A percentile compares a stretch with the other conserved stretches of the same genome.
These are phyloP conservation scores for Drosophila nasuta DNA, from an alignment of 1,140 invertebrate genomes.

Conservation along the genomic window DNA sequence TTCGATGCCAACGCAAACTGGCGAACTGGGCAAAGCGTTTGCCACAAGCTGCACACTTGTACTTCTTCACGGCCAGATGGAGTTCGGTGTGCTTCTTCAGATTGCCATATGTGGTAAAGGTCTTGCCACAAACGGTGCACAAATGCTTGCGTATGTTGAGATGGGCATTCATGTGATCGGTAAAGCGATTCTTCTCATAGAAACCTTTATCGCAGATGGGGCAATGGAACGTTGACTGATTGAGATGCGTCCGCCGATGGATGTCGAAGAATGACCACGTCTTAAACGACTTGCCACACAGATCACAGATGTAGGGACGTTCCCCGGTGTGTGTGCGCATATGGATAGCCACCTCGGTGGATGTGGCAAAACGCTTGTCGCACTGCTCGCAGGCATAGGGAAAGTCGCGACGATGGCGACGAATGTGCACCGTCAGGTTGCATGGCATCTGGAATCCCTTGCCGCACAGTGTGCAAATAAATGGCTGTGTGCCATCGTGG, in stretches of 20 bases:
- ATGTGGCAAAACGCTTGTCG: conserved; percentile 76
- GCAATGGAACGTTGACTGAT: conserved; percentile 78
- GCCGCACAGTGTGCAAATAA: conserved; percentile 76
- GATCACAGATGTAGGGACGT: conserved; percentile 74
- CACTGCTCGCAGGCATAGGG: conserved; percentile 77
- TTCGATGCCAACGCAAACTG: conserved; percentile 76
- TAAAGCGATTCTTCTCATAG: conserved; percentile 80
- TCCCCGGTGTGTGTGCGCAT: conserved; percentile 72
- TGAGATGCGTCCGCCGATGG: conserved; percentile 76
- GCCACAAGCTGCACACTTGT: conserved; percentile 71
- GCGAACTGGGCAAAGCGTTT: conserved; percentile 78
- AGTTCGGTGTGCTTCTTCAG: conserved; percentile 78
- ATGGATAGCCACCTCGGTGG: conserved; percentile 77
- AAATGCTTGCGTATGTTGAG: conserved; percentile 79
- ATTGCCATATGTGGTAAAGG: conserved; percentile 78
- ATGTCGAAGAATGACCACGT: conserved; percentile 82
- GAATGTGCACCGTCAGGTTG: conserved; percentile 76
- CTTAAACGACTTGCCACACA: conserved; percentile 79
- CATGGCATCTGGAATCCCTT: conserved; percentile 82
- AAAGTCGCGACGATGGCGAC: conserved; percentile 70
- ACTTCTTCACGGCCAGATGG: conserved; percentile 76
- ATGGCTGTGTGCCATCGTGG: conserved; percentile 74
- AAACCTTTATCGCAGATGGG: conserved; percentile 78
- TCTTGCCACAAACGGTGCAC: conserved; percentile 78
- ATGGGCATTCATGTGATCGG: conserved; percentile 80